Conservation (phyloP, 2,113 vertebrate genomes). For the Cheilinus undulatus region DNA sequence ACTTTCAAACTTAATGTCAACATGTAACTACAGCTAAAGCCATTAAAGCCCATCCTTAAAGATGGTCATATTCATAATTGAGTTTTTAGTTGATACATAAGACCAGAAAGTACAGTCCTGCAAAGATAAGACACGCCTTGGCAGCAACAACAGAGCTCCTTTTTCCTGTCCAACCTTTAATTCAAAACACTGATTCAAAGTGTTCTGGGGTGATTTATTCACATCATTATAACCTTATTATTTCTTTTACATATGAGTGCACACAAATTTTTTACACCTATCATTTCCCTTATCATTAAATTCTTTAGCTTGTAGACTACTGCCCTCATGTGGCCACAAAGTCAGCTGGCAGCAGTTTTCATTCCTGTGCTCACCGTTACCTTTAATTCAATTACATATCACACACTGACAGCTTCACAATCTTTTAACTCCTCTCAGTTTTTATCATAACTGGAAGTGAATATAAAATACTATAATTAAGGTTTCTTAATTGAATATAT, state of each 20-base stretch:
- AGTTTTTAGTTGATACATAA: not conserved
- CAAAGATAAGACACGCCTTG: not conserved
- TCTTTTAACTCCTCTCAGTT: not conserved
- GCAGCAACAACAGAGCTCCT: not conserved
- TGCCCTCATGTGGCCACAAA: constrained; percentile 45
- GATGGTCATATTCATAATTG: not conserved
- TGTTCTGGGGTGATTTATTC: not conserved
- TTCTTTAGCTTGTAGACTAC: constrained; percentile 14
- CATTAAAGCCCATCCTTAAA: not conserved
- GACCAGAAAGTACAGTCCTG: not conserved
- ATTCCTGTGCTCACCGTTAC: not conserved
- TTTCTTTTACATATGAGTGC: not conserved
- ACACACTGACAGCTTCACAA: not conserved
- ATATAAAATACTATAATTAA: too few species aligned
- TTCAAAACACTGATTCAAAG: not conserved
- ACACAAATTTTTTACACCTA: not conserved
- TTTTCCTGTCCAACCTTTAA: not conserved
- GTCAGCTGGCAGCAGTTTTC: not conserved
- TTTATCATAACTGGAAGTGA: not conserved
- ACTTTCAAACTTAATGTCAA: constrained; percentile 5
- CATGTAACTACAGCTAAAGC: not conserved
- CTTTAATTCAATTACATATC: not conserved
- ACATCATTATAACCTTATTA: not conserved
- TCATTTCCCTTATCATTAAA: not conserved
- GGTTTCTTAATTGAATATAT: too few species aligned